Evolutionary conservation across 2,888 invertebrate species (phyloP), one percentile per base, ranked within the genome.

Genomic region (Petrophora chlorosata): DNA sequence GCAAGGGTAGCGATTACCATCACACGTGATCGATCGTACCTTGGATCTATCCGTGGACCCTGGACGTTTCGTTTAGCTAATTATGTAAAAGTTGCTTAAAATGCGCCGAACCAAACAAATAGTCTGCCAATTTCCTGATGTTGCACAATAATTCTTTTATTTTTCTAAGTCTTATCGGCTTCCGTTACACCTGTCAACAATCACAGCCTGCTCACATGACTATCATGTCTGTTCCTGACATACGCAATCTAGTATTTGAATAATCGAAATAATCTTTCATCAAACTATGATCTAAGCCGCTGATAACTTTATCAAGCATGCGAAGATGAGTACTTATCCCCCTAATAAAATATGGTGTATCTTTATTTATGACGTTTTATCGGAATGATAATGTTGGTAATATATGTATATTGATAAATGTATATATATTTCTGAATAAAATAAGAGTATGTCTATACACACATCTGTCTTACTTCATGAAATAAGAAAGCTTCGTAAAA

Each of bases 141-240:
- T 13, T 43, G 36, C 42, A 53, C 32, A 46, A 50, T 22, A 35
- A 46, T 22, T 39, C 34, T 34, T 39, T 34, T 39, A 36, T 16
- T 15, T 7, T 36, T 36, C 25, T 36, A 25, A 25, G n/a, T n/a
- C n/a, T n/a, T 5, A 23, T 15, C n/a, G 5, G 9, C 0, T 15
- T 26, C 26, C 36, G 41, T n/a, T 30, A 8, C 14, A 42, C n/a
- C 10, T 45, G 32, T 41, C 43, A 32, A 43, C 30, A 36, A 42
- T 36, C 59, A 63, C 32, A 45, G 33, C 5, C 0, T 16, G n/a
- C 29, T 59, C 64, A 67, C 63, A 61, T 65, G 64, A 56, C 33
- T 22, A 5, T 5, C 25, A 13, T 17, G 34, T n/a, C 10, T 29
- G 30, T 29, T 44, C 17, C 44, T 13, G 10, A 16, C n/a, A 3